A percentile compares a stretch with the other conserved stretches of the same genome.
These are phyloP conservation scores for Hydrophis major DNA, from an alignment of 2,797 vertebrate genomes.

Conservation along the genomic window DNA sequence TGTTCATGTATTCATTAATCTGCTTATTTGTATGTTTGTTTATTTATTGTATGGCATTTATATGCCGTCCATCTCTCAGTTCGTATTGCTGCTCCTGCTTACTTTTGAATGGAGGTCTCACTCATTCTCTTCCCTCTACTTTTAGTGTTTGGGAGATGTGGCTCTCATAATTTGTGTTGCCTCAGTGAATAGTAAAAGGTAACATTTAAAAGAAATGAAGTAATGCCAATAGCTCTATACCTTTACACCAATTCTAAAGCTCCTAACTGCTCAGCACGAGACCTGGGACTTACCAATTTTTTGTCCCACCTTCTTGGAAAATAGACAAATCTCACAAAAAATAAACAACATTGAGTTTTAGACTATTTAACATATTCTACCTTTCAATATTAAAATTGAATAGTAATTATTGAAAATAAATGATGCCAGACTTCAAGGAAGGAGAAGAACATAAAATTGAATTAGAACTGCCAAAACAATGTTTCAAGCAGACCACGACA, in stretches of 20 bases:
- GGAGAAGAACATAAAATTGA: neutral
- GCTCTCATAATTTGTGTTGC: neutral
- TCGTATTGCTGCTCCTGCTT: neutral
- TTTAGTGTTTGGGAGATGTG: neutral
- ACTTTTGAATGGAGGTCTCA: neutral
- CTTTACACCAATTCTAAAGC: neutral
- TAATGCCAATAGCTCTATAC: neutral
- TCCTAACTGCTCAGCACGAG: neutral
- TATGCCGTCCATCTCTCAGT: neutral
- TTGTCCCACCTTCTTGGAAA: neutral
- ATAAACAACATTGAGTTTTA: neutral
- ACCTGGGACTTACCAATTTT: neutral
- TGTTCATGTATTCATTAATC: neutral
- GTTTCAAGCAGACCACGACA: neutral
- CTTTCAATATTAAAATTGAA: neutral
- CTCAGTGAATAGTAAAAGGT: neutral
- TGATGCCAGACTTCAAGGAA: neutral
- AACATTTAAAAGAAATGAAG: neutral
- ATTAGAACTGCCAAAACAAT: neutral
- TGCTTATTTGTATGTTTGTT: neutral
- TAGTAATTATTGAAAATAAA: neutral
- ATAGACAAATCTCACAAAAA: neutral
- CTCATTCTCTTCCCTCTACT: neutral
- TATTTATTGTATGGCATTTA: neutral
- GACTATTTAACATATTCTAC: neutral